These are phyloP conservation scores for Holotrichia oblita DNA, from an alignment of 1,140 invertebrate genomes.

Conservation along the genomic window DNA sequence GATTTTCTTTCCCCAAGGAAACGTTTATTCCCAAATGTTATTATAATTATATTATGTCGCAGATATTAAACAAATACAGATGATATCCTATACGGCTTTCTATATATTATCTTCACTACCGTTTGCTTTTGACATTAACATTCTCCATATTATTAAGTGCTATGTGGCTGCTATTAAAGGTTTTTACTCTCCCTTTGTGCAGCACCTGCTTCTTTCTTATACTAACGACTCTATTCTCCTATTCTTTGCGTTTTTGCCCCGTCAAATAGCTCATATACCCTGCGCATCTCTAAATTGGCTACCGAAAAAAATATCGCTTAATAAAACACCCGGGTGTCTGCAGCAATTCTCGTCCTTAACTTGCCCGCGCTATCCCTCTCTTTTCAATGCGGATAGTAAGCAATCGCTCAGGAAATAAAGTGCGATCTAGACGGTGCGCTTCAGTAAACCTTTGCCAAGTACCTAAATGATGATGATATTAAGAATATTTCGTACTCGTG, in stretches of 20 bases:
- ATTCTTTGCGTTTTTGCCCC: neutral
- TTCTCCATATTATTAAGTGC: neutral
- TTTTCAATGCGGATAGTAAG: neutral
- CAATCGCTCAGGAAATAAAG: neutral
- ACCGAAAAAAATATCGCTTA: neutral
- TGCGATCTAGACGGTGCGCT: neutral
- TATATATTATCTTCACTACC: neutral
- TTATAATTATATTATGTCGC: too few species aligned
- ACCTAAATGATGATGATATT: slow-evolving; percentile 15
- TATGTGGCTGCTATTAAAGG: neutral
- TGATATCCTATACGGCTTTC: too few species aligned
- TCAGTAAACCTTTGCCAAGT: slow-evolving; percentile 7
- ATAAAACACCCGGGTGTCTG: neutral
- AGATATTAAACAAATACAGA: too few species aligned
- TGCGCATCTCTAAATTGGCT: slow-evolving; percentile 4
- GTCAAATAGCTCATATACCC: neutral
- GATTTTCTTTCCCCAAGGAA: too few species aligned
- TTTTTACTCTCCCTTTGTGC: neutral
- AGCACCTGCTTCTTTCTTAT: slow-evolving; percentile 4
- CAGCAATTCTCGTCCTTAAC: neutral
- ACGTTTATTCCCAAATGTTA: too few species aligned
- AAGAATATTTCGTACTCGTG: slow-evolving; percentile 6
- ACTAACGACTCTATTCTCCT: neutral
- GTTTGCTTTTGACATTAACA: neutral
- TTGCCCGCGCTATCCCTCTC: neutral